phyloP scores from a whole-genome alignment of 2,888 invertebrate species.

The Autographa pulchrina region DNA sequence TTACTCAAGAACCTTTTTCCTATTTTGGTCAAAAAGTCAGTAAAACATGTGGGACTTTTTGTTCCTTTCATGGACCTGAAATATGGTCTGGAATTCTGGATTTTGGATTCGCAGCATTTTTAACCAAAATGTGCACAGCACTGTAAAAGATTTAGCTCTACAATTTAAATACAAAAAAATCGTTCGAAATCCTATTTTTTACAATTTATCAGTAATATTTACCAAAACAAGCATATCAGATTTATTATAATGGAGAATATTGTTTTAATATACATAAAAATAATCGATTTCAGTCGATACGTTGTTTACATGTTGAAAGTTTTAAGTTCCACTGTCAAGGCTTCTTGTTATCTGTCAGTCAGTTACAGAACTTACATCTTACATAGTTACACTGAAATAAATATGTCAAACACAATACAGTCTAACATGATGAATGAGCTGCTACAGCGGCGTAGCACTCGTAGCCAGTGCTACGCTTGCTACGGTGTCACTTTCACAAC shows the following conservation, averaged over 20 bases:
- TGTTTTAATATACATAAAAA: too few relatives aligned
- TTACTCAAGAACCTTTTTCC: constrained; percentile 19
- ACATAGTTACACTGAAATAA: neutral
- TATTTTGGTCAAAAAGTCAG: constrained; percentile 3
- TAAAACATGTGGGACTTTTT: constrained; percentile 17
- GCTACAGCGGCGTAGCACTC: neutral
- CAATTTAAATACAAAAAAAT: too few relatives aligned
- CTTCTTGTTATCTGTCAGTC: neutral
- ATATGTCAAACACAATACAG: neutral
- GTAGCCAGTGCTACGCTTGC: neutral
- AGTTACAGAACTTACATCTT: neutral
- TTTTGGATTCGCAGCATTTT: neutral
- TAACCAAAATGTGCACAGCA: neutral
- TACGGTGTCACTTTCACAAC: neutral
- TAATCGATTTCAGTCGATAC: too few relatives aligned
- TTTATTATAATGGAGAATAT: too few relatives aligned
- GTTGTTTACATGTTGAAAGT: too few relatives aligned
- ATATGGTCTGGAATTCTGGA: neutral
- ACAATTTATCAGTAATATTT: too few relatives aligned
- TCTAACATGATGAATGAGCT: constrained; percentile 1
- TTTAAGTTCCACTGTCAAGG: too few relatives aligned
- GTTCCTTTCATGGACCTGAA: neutral
- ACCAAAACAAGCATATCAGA: too few relatives aligned
- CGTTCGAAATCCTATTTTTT: too few relatives aligned
- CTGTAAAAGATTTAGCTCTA: too few relatives aligned